These are phyloP conservation scores for Melanotaenia nigrans DNA, from an alignment of 2,797 vertebrate genomes.

Conservation along the genomic window DNA sequence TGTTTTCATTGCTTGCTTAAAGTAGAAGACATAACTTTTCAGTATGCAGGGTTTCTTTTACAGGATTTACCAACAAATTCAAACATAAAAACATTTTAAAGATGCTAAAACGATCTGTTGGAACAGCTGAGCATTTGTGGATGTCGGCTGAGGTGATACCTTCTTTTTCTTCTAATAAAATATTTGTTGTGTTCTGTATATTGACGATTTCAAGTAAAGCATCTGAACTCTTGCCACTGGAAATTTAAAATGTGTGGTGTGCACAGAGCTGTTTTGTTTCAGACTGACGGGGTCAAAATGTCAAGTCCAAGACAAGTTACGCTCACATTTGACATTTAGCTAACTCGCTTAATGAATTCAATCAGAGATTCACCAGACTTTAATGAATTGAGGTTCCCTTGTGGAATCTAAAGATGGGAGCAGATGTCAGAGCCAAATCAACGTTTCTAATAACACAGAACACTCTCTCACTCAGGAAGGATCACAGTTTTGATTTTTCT, in stretches of 20 bases:
- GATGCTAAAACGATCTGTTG: not conserved
- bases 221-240: not conserved
- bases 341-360: not conserved
- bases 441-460: not conserved
- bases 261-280: not conserved
- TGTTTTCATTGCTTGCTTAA: constrained; percentile 4
- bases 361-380: not conserved
- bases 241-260: not conserved
- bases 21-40: not conserved
- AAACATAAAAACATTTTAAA: not conserved
- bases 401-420: constrained; percentile 1
- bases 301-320: not conserved
- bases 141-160: not conserved
- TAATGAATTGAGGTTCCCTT: constrained; percentile 11
- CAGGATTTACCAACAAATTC: not conserved
- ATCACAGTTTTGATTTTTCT: not conserved
- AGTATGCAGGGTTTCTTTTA: not conserved
- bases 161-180: not conserved
- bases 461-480: not conserved
- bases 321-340: not conserved
- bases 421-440: constrained; percentile 2
- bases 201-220: not conserved
- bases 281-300: not conserved
- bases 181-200: too few relatives aligned
- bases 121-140: not conserved